phyloP scores from a whole-genome alignment of 1,140 invertebrate species.

The Chironomus striatipennis region DNA sequence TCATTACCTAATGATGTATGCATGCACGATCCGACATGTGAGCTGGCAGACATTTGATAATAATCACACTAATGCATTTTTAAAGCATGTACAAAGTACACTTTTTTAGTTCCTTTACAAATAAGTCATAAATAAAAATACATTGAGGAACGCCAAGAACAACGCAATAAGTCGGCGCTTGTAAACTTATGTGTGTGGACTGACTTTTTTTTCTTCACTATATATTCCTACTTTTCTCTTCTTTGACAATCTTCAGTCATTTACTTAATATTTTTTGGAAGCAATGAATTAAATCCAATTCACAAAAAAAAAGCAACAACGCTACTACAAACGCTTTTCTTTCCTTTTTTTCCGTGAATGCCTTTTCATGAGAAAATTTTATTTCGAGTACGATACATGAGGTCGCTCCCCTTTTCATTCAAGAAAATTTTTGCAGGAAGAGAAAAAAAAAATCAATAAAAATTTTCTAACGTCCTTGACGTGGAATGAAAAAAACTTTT shows the following conservation, averaged over 20 bases:
- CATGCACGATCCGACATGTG: background rate
- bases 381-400: background rate
- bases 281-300: background rate
- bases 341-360: background rate
- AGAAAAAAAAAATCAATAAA: constrained; percentile 7
- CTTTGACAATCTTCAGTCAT: background rate
- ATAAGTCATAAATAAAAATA: background rate
- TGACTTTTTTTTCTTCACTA: no score
- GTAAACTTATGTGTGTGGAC: background rate
- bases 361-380: no score
- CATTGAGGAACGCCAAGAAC: background rate
- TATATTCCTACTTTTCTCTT: no score
- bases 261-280: background rate
- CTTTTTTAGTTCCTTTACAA: background rate
- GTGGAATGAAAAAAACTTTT: background rate
- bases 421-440: background rate
- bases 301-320: background rate
- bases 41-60: background rate
- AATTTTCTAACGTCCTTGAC: constrained; percentile 7
- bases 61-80: background rate
- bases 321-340: background rate
- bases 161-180: constrained; percentile 5
- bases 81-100: background rate
- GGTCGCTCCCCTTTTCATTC: constrained; percentile 10
- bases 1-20: background rate